These are phyloP conservation scores for Pristiophorus japonicus DNA, from an alignment of 2,113 vertebrate species.

Conservation along the genomic window DNA sequence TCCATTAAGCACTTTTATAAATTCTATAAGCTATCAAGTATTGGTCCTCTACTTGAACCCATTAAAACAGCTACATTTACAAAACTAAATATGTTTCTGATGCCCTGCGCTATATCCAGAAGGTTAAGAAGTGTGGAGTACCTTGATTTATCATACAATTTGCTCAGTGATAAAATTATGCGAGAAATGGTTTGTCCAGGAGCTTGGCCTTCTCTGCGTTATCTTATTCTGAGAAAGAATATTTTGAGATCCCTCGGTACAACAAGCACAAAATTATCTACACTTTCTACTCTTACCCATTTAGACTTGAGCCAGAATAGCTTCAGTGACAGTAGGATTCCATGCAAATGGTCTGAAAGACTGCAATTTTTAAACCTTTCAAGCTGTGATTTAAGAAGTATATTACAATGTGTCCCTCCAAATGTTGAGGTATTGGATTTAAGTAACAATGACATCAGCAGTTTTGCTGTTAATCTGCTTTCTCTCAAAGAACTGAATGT, in stretches of 20 bases:
- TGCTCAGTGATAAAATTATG: conserved; percentile 57
- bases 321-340: conserved; percentile 58
- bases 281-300: conserved; percentile 56
- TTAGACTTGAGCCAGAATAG: conserved; percentile 70
- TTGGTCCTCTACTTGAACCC: background rate
- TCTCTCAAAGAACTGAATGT: conserved; percentile 69
- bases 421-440: conserved; percentile 70
- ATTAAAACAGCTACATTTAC: conserved; percentile 53
- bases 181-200: conserved; percentile 50
- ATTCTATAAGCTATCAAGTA: conserved; percentile 46
- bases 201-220: conserved; percentile 50
- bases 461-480: conserved; percentile 56
- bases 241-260: conserved; percentile 49
- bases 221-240: conserved; percentile 67
- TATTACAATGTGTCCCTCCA: conserved; percentile 61
- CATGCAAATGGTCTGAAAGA: conserved; percentile 65
- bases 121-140: conserved; percentile 54
- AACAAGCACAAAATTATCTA: conserved; percentile 46
- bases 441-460: conserved; percentile 65
- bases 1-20: conserved; percentile 40
- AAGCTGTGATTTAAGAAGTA: conserved; percentile 51
- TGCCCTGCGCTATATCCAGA: conserved; percentile 49
- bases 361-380: conserved; percentile 74
- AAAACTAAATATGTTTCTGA: conserved; percentile 58
- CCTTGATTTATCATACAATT: conserved; percentile 65